Evolutionary conservation across 1,140 invertebrate species (phyloP), one percentile per base, ranked within the genome.

Genomic region (Aphelenchoides fujianensis): DNA sequence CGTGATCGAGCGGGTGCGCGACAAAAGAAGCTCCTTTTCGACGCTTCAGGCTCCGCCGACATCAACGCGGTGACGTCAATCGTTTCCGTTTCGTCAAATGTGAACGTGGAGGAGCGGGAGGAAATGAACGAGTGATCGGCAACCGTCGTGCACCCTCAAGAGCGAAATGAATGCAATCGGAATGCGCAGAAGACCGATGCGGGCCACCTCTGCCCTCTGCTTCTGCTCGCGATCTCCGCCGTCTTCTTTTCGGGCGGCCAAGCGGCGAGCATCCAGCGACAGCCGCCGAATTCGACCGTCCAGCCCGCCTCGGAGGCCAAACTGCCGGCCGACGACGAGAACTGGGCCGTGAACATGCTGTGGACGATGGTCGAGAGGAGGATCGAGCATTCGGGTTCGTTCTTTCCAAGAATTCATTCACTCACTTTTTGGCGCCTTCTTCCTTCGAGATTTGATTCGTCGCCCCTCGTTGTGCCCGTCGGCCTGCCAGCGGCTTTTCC

Each of bases 401-500:
- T 66, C 34, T 9, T n/a, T 12, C 63, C 63, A 16, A 66, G 12
- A 12, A 12, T 66, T 36, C n/a, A n/a, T n/a, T n/a, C n/a, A n/a
- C n/a, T n/a, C n/a, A n/a, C n/a, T n/a, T n/a, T n/a, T n/a, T n/a
- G n/a, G n/a, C n/a, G n/a, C n/a, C n/a, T n/a, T n/a, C n/a, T n/a
- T n/a, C n/a, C n/a, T n/a, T n/a, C n/a, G n/a, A n/a, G n/a, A n/a
- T n/a, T n/a, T n/a, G n/a, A n/a, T n/a, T n/a, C n/a, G n/a, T n/a
- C n/a, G n/a, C n/a, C n/a, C n/a, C n/a, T n/a, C n/a, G n/a, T n/a
- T n/a, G n/a, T 66, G 63, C 32, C 31, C 31, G n/a, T 12, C 34
- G 27, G 36, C 63, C n/a, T 66, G 63, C 32, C 36, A 66, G n/a
- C 16, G 63, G 32, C 31, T 66, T 27, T 66, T 66, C 36, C 16